Base-by-base conservation (phyloP, 2,797 vertebrate species). In the Tenualosa thibaudeaui region DNA sequence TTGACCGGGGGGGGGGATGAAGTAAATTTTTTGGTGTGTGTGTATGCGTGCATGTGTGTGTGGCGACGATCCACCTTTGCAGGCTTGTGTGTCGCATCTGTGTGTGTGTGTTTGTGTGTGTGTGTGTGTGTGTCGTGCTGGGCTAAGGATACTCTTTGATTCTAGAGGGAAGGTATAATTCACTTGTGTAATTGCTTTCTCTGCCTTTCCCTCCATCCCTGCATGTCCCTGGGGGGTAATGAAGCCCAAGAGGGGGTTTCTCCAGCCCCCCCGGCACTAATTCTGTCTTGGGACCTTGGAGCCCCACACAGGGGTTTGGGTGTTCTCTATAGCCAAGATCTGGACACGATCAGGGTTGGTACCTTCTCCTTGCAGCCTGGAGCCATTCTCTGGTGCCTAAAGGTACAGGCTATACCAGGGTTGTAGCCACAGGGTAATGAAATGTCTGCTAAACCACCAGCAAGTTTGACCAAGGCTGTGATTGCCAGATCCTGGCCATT, bases 61-160 rank as follows among this genome's bases (percentile, higher is more conserved):
- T 65, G 24, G 46, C 0, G 46, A 46, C 46, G 46, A 46, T 4
- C 46, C 46, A 46, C 46, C 46, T 46, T 46, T 31, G 62, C 26
- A 24, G 24, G 24, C 26, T 31, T 75, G 62, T 68, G 62, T 31
- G 65, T 37, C 26, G 65, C 31, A 31, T 31, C 6, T 68, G 62
- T 68, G 24, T 68, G 62, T 31, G 62, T 68, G 65, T 78, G 71
- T 46, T 37, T 75, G 68, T 43, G 68, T 78, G 71, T 46, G 37
- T 43, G 71, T 78, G 71, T 43, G 68, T 75, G 62, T 68, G 62
- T 31, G 65, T 37, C 26, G 65, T 68, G 65, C 68, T 43, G 68
- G 68, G 17, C 40, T 78, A n/a, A 78, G 43, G 17, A 40, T 46
- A 19, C 71, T 78, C 40, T 78, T 78, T 78, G 71, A 40, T 46